Evolutionary conservation across 2,113 vertebrate genomes (phyloP), one percentile per base, ranked within the genome.

Genomic region (Cynoglossus semilaevis): DNA sequence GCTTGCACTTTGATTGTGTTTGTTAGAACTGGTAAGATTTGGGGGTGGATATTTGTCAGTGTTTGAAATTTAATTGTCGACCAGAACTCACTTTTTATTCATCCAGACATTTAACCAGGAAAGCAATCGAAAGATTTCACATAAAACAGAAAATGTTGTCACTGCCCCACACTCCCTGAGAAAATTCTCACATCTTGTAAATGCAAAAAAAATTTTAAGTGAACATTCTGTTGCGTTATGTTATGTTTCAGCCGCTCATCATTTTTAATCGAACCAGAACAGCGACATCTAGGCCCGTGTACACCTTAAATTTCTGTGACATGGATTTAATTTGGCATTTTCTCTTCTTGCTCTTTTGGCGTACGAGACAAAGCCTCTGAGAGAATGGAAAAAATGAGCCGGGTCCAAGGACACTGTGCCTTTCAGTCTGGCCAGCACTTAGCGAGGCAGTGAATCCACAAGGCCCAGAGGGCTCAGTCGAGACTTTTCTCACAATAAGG

Each of bases 401-500:
- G 53, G 77, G 87, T 89, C 87, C 91, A 97, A 95, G 92, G 94
- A 92, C 93, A 93, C 81, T 66, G 81, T 86, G 92, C 87, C 94
- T 95, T 96, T 96, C 91, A 94, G 92, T 85, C 90, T 85, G 77
- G 88, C 77, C 80, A 92, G 92, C 94, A 94, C 93, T 96, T 93
- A 94, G 92, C 91, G 79, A 90, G 89, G 85, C 88, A 74, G 84
- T 82, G 79, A 87, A 89, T 91, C 93, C 92, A 87, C 81, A 87
- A 91, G 89, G 89, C 91, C 93, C 92, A 82, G 88, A 90, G 91
- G 92, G 90, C 92, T 92, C 87, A 89, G 92, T 85, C 70, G 91
- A 94, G 92, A 93, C 90, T 94, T 96, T 96, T 96, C 94, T 94
- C 93, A 96, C 94, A 94, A 92, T 93, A 91, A 94, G 91, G 93